A percentile compares a stretch with the other conserved stretches of the same genome.
Evolutionary conservation across 2,888 invertebrate genomes (phyloP).

Genomic region (Pheosia tremula): DNA sequence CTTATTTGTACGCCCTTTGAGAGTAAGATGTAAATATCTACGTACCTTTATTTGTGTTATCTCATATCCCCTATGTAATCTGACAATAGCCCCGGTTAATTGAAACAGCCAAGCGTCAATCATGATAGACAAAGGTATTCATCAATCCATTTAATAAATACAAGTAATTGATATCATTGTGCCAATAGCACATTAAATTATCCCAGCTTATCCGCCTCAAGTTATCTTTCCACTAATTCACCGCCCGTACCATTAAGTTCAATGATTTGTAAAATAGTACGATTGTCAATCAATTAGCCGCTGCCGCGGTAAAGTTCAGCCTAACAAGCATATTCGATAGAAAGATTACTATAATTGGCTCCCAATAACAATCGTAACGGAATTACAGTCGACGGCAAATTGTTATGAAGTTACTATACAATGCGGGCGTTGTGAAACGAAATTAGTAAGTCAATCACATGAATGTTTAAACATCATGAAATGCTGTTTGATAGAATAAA

Average conservation of each 20-base stretch:
- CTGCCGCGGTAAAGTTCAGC: conserved; percentile 20
- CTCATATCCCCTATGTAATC: too few species aligned
- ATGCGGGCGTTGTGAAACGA: conserved; percentile 7
- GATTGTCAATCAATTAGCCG: conserved; percentile 38
- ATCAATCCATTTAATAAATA: too few species aligned
- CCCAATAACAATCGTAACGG: conserved; percentile 32
- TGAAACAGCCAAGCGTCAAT: too few species aligned
- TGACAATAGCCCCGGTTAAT: too few species aligned
- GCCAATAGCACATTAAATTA: not conserved
- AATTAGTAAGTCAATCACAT: conserved; percentile 14
- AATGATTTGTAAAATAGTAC: conserved; percentile 37
- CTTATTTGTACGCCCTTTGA: too few species aligned
- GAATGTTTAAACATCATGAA: not conserved
- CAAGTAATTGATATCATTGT: not conserved
- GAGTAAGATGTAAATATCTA: too few species aligned
- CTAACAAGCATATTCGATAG: conserved; percentile 31
- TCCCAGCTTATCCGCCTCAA: not conserved
- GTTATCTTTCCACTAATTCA: conserved; percentile 15
- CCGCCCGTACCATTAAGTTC: conserved; percentile 11
- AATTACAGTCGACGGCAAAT: conserved; percentile 40
- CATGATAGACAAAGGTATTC: too few species aligned
- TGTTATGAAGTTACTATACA: conserved; percentile 38
- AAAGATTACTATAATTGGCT: conserved; percentile 33
- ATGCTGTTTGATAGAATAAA: too few species aligned
- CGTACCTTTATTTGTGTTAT: too few species aligned